These are phyloP conservation scores for Notodonta ziczac DNA, from an alignment of 2,888 invertebrate species.

Conservation along the genomic window DNA sequence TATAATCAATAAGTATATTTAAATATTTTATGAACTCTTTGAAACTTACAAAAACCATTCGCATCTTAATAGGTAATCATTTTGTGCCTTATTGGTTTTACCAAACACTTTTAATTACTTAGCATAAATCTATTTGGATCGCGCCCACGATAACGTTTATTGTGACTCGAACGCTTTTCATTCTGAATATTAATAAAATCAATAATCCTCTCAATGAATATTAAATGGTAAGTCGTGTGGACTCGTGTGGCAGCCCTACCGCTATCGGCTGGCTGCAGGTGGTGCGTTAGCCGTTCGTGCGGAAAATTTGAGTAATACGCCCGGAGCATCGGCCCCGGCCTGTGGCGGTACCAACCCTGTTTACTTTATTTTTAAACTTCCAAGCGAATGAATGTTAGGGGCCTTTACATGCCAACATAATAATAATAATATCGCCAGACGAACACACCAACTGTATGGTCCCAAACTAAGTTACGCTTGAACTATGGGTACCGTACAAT, in stretches of 20 bases:
- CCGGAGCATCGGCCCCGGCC: neutral
- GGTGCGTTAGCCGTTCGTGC: constrained; percentile 24
- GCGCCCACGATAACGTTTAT: too few relatives aligned
- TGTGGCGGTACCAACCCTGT: neutral
- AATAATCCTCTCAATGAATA: neutral
- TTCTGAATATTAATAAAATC: neutral
- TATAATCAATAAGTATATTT: too few relatives aligned
- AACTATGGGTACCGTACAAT: too few relatives aligned
- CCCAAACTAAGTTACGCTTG: too few relatives aligned
- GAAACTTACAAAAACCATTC: too few relatives aligned
- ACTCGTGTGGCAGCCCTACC: constrained; percentile 22
- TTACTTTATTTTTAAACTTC: neutral
- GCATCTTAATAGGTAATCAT: too few relatives aligned
- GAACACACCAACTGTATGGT: too few relatives aligned
- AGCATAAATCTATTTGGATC: too few relatives aligned
- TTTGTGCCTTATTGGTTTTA: too few relatives aligned
- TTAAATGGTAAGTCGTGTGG: constrained; percentile 4
- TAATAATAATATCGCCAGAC: too few relatives aligned
- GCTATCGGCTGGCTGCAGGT: constrained; percentile 34
- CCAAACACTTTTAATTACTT: too few relatives aligned
- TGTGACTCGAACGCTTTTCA: neutral
- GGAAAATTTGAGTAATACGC: constrained; percentile 44
- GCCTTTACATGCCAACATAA: neutral
- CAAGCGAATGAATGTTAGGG: neutral
- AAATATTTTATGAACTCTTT: too few relatives aligned